Base-by-base conservation (phyloP, 1,140 invertebrate species). In the Bombus superbus region DNA sequence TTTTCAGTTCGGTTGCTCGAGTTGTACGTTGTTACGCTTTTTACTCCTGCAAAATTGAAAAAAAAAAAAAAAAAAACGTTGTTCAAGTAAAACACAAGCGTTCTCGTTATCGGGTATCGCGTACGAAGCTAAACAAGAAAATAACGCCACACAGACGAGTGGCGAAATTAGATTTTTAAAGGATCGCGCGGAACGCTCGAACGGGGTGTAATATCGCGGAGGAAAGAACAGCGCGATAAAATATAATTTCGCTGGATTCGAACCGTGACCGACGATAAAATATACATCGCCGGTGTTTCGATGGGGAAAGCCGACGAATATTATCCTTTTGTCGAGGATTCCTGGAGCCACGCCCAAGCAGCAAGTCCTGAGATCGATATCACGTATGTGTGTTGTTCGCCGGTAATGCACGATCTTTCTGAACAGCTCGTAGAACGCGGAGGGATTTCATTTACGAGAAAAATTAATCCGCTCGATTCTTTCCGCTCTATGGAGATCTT, bases 291-390 rank as follows among this genome's bases (percentile, higher is more conserved):
- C 57, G 25, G 10, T 4, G 57, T 2, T 47, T 53, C 8, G 22
- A 53, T 13, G 1, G 13, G 11, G 74, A 40, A 59, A 64, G 6
- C 3, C 1, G 25, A 42, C 2, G 62, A 81, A 47, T 59, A 35
- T 73, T 80, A 76, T 66, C 66, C 75, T 82, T 88, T 90, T 90
- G 81, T 90, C 86, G 80, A 64, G 81, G 38, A 76, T 90, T 81
- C 57, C 66, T 69, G 47, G 73, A 62, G 71, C 89, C 89, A 90
- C 89, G 89, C 89, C 89, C 88, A 86, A 74, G 73, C 80, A 85
- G 88, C 76, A 90, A 90, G 79, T 88, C 83, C 83, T 90, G 80
- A 90, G 89, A 90, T 90, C 89, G 89, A 90, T 90, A 86, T 90
- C 88, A 85, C 76, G 71, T 80, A 59, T 76, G 75, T 90, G 79